A percentile compares a stretch with the other conserved stretches of the same genome.
Evolutionary conservation across 2,113 vertebrate species (phyloP).

Genomic region (Kobus ellipsiprymnus): DNA sequence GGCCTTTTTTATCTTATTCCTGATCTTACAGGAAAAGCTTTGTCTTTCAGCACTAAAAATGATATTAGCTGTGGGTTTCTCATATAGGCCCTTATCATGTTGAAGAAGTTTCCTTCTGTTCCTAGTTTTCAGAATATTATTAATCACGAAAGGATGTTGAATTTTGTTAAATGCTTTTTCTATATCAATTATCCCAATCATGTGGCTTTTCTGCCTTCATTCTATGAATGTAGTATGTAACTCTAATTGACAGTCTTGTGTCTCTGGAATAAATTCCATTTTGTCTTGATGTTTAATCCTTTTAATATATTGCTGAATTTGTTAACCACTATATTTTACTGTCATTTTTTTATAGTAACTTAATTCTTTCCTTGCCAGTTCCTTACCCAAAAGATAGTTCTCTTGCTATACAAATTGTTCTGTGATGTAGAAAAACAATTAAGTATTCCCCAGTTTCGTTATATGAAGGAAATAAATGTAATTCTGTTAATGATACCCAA

Average conservation of each 20-base stretch:
- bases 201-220: background rate
- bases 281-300: background rate
- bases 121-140: background rate
- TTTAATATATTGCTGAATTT: background rate
- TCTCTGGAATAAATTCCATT: background rate
- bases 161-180: background rate
- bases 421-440: background rate
- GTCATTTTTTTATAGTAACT: background rate
- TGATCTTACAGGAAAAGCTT: background rate
- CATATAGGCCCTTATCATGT: background rate
- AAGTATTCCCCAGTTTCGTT: background rate
- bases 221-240: background rate
- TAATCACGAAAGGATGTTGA: background rate
- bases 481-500: background rate
- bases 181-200: background rate
- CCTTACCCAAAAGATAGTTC: background rate
- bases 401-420: background rate
- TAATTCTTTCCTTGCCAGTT: background rate
- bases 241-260: background rate
- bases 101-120: background rate
- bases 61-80: background rate
- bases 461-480: background rate
- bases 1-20: background rate
- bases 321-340: background rate
- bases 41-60: background rate